Conservation (phyloP, 2,888 invertebrate species). For the Sphecodes monilicornis region DNA sequence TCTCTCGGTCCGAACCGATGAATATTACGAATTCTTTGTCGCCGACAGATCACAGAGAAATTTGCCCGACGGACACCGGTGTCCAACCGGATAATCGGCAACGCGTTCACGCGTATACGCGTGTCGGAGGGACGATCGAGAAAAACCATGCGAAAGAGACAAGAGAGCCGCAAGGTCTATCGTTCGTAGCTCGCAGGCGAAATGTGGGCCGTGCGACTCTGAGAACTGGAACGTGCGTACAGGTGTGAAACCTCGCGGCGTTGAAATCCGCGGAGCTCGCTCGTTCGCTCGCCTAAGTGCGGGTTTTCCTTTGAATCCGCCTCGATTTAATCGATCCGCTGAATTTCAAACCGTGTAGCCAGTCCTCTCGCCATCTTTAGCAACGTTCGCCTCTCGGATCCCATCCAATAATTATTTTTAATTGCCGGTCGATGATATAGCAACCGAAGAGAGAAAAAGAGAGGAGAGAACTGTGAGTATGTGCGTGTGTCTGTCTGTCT, state of each 20-base stretch:
- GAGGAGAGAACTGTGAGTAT: not conserved
- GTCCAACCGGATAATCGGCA: not conserved
- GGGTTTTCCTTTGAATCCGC: constrained; percentile 47
- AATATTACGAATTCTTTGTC: no score
- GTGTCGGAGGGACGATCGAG: not conserved
- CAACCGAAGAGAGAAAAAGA: not conserved
- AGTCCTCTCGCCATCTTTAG: constrained; percentile 28
- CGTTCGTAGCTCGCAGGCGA: constrained; percentile 33
- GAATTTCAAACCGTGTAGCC: constrained; percentile 34
- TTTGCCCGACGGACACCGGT: not conserved
- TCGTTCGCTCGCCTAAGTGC: not conserved
- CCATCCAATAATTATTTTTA: constrained; percentile 41
- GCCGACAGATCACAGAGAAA: no score
- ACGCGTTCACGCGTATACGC: not conserved
- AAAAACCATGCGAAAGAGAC: constrained; percentile 12
- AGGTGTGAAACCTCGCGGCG: constrained; percentile 70
- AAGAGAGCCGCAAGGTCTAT: constrained; percentile 48
- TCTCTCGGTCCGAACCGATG: no score
- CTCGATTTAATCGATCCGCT: constrained; percentile 51
- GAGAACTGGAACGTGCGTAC: constrained; percentile 74
- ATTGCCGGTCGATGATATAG: constrained; percentile 35
- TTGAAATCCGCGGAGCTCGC: constrained; percentile 40
- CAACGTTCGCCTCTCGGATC: constrained; percentile 15
- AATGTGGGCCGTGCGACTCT: constrained; percentile 74
- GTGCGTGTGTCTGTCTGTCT: no score